Base-by-base conservation (phyloP, 2,888 invertebrate genomes). In the Ligdia adustata region DNA sequence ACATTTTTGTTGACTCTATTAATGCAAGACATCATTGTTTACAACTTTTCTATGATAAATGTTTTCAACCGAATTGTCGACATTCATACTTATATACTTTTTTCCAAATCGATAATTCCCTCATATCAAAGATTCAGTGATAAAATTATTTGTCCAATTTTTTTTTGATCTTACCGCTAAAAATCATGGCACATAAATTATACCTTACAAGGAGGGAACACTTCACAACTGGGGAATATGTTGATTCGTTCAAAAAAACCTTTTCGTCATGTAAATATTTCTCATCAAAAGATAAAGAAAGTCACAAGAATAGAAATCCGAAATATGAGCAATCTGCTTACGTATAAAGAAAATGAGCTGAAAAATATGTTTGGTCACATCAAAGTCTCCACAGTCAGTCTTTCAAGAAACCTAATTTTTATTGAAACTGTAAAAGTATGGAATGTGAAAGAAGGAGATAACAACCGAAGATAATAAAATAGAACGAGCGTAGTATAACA, bases 141-240 rank as follows among this genome's bases (percentile, higher is more conserved):
- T 28, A 33, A 48, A 42, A 75, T 79, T 75, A 85, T 86, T 87
- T 89, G 85, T 87, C 84, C 62, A 83, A 79, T 82, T 29, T 78
- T 63, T 71, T 80, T 79, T 60, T 76, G 80, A 70, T 72, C 86
- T 83, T 89, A 85, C 75, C 56, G 64, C 82, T 85, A 87, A 79
- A 16, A 82, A 82, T 63, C 77, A 89, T 90, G 89, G 88, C 89
- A 90, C 89, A 79, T 72, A 86, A 86, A 85, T 78, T 84, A 85
- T 79, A 75, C 77, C 79, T 85, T 86, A 86, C 80, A 79, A 87
- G 89, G 90, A 89, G 85, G 90, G 90, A 89, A 79, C 81, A 65
- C 70, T 79, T 89, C 90, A 90, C 90, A 90, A 89, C 88, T 76
- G 80, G 81, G 72, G 57, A 72, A 72, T 66, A 67, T 63, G 63